Percentiles rank a stretch among this genome's conserved stretches.
Conservation (phyloP, 2,113 vertebrate species). For the Sclerurus mexicanus region DNA sequence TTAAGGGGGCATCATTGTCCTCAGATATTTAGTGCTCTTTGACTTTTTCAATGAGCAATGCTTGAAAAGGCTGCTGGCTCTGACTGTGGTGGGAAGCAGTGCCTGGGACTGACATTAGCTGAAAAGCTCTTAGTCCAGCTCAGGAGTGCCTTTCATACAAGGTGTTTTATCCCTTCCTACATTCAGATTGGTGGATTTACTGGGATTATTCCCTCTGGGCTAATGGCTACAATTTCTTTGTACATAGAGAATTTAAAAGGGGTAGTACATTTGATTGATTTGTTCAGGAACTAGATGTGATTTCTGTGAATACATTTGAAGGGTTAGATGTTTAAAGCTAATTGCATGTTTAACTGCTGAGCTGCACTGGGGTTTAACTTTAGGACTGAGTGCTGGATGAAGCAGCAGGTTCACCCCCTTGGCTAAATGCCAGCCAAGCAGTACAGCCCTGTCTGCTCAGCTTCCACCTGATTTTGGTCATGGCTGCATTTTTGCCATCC, state of each 20-base stretch:
- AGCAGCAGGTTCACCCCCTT: not conserved
- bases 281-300: constrained; percentile 5
- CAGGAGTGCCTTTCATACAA: not conserved
- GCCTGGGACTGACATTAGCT: not conserved
- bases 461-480: not conserved
- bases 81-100: not conserved
- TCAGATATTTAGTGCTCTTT: not conserved
- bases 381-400: not conserved
- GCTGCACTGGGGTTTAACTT: not conserved
- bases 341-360: not conserved
- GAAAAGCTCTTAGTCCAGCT: not conserved
- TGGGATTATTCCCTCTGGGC: constrained; percentile 36
- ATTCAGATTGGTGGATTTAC: constrained; percentile 15
- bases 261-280: constrained; percentile 38
- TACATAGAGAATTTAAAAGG: constrained; percentile 7
- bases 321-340: constrained; percentile 1
- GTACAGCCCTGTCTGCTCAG: not conserved
- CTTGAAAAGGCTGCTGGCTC: not conserved
- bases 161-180: not conserved
- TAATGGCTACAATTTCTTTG: constrained; percentile 28
- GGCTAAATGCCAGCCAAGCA: not conserved
- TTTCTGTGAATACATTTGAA: not conserved
- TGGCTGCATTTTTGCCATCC: not conserved
- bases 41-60: not conserved
- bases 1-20: not conserved